Conservation (phyloP, 2,113 vertebrate genomes). For the Vireo altiloquus region DNA sequence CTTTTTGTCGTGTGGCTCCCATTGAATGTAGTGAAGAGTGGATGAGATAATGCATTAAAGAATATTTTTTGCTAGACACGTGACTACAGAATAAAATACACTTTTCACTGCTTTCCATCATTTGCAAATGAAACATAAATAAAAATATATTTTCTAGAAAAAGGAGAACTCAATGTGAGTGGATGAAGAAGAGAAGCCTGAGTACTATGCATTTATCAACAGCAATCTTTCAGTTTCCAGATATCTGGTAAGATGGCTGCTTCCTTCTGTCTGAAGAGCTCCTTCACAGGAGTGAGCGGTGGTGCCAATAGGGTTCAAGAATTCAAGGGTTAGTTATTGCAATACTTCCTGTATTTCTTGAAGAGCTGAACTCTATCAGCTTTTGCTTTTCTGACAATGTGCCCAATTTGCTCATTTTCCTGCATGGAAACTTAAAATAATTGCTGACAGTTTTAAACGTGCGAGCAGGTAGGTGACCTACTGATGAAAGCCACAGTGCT, state of each 20-base stretch:
- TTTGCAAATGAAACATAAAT: background rate
- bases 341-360: background rate
- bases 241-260: background rate
- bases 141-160: background rate
- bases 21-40: background rate
- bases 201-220: background rate
- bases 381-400: background rate
- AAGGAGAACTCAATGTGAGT: background rate
- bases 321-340: background rate
- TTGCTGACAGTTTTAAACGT: slow-evolving; percentile 15
- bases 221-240: background rate
- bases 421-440: background rate
- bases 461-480: background rate
- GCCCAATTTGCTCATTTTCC: background rate
- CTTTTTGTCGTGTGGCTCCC: background rate
- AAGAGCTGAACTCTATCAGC: background rate
- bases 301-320: background rate
- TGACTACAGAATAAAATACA: background rate
- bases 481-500: background rate
- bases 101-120: background rate
- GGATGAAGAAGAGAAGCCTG: background rate
- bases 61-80: background rate
- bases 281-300: background rate
- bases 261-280: background rate
- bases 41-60: background rate